These are phyloP conservation scores for Cephus pygmeus DNA, from an alignment of 2,888 invertebrate genomes.

Conservation along the genomic window DNA sequence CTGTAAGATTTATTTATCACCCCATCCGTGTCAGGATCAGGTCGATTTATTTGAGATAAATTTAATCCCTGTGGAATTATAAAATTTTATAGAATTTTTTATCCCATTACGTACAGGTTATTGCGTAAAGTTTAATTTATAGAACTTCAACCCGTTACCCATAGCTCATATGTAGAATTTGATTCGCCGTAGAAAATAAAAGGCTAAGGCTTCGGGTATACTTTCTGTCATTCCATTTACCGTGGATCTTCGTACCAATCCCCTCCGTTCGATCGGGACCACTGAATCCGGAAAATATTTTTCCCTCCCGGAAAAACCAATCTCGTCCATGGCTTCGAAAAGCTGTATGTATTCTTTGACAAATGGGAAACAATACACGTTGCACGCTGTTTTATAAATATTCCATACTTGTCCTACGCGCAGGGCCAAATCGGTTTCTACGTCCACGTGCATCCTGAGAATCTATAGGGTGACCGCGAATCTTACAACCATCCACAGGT, in stretches of 20 bases:
- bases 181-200: neutral
- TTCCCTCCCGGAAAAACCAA: neutral
- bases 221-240: too few species aligned
- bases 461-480: neutral
- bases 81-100: neutral
- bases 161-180: neutral
- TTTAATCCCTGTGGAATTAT: neutral
- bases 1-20: neutral
- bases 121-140: too few species aligned
- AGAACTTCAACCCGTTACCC: too few species aligned
- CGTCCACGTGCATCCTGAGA: neutral
- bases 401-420: neutral
- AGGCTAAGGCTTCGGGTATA: too few species aligned
- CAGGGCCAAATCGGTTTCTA: neutral
- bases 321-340: conserved; percentile 3
- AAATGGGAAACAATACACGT: neutral
- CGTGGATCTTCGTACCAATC: neutral
- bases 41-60: neutral
- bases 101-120: neutral
- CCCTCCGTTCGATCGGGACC: conserved; percentile 11
- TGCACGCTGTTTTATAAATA: neutral
- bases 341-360: neutral
- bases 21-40: neutral
- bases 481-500: neutral
- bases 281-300: conserved; percentile 6